phyloP scores from a whole-genome alignment of 2,113 vertebrate genomes.

The Nerophis ophidion region DNA sequence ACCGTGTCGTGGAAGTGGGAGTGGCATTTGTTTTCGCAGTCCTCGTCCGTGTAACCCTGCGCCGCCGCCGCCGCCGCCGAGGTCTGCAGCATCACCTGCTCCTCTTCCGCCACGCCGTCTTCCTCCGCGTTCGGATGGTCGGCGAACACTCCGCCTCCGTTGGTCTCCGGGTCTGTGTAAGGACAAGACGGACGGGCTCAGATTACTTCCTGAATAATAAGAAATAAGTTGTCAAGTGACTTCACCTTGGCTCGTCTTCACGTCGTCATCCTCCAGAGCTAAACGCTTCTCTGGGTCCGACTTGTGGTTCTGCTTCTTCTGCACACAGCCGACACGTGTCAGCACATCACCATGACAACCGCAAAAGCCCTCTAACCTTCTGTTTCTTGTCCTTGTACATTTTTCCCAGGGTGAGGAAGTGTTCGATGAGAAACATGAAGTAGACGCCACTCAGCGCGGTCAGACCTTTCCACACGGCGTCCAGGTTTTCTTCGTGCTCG shows the following conservation, averaged over 20 bases:
- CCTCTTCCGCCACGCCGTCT: slow-evolving; percentile 78
- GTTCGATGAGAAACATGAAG: slow-evolving; percentile 97
- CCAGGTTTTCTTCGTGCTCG: slow-evolving; percentile 71
- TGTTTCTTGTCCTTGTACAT: slow-evolving; percentile 98
- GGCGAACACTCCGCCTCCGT: slow-evolving; percentile 65
- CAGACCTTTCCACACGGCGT: slow-evolving; percentile 89
- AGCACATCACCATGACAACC: not conserved
- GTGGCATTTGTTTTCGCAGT: slow-evolving; percentile 96
- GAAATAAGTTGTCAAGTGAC: not conserved
- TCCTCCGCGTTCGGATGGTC: slow-evolving; percentile 59
- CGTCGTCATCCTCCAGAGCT: slow-evolving; percentile 74
- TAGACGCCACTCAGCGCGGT: slow-evolving; percentile 90
- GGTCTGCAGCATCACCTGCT: slow-evolving; percentile 91
- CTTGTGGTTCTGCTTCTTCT: slow-evolving; percentile 89
- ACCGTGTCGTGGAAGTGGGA: slow-evolving; percentile 96
- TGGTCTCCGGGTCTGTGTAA: slow-evolving; percentile 59
- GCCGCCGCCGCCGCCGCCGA: slow-evolving; percentile 57
- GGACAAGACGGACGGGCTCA: not conserved
- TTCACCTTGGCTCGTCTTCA: slow-evolving; percentile 81
- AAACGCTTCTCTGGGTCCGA: slow-evolving; percentile 81
- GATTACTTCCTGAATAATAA: not conserved
- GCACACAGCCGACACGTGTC: not conserved
- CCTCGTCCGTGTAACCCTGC: slow-evolving; percentile 79
- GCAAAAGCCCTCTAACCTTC: slow-evolving; percentile 67
- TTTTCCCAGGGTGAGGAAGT: slow-evolving; percentile 92